A percentile compares a stretch with the other conserved stretches of the same genome.
These are phyloP conservation scores for Rhinogobio ventralis DNA, from an alignment of 2,797 vertebrate species.

Conservation along the genomic window DNA sequence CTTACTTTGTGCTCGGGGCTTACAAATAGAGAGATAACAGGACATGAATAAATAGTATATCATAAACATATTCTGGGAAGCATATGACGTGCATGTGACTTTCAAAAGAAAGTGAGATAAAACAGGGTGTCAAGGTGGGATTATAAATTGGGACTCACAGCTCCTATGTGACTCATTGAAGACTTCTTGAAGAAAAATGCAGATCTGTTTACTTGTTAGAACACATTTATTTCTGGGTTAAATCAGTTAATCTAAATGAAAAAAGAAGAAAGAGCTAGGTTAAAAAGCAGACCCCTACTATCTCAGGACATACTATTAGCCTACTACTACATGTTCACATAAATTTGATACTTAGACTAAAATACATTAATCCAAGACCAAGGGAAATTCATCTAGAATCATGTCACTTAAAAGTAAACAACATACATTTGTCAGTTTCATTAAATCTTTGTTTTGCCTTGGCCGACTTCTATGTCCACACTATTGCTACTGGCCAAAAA, in stretches of 20 bases:
- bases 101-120: conserved; percentile 21
- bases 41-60: background rate
- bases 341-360: background rate
- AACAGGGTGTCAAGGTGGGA: conserved; percentile 20
- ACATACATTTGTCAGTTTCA: background rate
- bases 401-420: background rate
- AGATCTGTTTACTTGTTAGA: background rate
- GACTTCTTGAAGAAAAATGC: background rate
- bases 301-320: background rate
- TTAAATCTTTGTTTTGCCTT: conserved; percentile 17
- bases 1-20: background rate
- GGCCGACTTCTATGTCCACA: conserved; percentile 41
- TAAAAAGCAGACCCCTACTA: background rate
- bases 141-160: conserved; percentile 20
- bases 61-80: background rate
- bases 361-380: background rate
- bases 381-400: background rate
- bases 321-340: background rate
- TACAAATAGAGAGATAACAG: conserved; percentile 1
- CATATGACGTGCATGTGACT: conserved; percentile 9
- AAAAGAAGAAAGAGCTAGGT: background rate
- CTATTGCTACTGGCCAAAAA: conserved; percentile 46
- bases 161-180: conserved; percentile 21
- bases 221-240: background rate
- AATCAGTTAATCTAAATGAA: background rate